A percentile compares a stretch with the other conserved stretches of the same genome.
These are phyloP conservation scores for Kryphioiulus occultus DNA, from an alignment of 2,888 invertebrate species.

Conservation along the genomic window DNA sequence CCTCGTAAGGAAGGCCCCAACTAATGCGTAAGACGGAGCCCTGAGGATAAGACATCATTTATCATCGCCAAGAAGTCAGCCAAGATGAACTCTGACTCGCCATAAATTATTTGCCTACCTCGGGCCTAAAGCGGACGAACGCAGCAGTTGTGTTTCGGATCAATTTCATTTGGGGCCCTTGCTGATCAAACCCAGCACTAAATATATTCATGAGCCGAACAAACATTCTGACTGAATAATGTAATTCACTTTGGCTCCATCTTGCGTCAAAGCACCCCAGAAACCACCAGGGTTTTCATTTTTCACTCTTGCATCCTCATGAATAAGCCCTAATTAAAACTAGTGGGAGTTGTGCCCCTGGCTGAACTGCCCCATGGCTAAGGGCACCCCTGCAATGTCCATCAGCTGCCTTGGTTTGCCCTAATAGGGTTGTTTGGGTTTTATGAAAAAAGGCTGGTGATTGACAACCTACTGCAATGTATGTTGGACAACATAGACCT, in stretches of 20 bases:
- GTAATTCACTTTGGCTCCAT: not conserved
- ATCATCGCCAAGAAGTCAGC: constrained; percentile 20
- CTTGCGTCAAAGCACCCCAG: not conserved
- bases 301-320: not conserved
- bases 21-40: constrained; percentile 17
- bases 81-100: constrained; percentile 6
- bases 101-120: constrained; percentile 38
- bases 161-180: not conserved
- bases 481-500: too few species aligned
- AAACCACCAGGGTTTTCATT: not conserved
- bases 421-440: too few species aligned
- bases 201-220: constrained; percentile 28
- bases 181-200: not conserved
- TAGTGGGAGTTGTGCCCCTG: not conserved
- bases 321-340: constrained; percentile 33
- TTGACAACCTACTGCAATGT: too few species aligned
- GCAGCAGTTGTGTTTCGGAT: not conserved
- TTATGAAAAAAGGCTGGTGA: too few species aligned
- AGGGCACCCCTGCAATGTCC: not conserved
- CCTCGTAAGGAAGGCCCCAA: not conserved
- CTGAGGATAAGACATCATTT: constrained; percentile 14
- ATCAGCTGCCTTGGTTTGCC: not conserved
- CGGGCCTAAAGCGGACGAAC: constrained; percentile 18
- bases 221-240: constrained; percentile 21
- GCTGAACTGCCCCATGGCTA: not conserved